Evolutionary conservation across 2,113 vertebrate species (phyloP), one percentile per base, ranked within the genome.

Genomic region (Sitta europaea): DNA sequence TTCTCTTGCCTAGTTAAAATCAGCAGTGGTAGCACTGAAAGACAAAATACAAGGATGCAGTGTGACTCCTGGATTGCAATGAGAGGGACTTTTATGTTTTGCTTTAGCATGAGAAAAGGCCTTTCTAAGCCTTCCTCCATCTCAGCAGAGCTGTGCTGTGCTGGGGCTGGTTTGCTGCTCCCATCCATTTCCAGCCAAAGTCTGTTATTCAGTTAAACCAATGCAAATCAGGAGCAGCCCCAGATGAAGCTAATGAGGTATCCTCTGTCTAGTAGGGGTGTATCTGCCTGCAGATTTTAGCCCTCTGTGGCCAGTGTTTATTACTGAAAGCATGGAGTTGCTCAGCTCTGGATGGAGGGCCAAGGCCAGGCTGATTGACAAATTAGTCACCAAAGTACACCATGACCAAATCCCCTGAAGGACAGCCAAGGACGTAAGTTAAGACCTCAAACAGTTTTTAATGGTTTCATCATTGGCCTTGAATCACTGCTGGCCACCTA

Each of bases 181-280:
- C 1, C 2, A 5, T 70, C 75, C 75, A 63, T 83, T 90, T 94
- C 78, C 72, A 96, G 78, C 1, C 72, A 63, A 77, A 92, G 79
- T 83, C 85, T 94, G 88, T 94, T 95, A 94, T 92, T 95, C 87
- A 74, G 92, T 96, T 96, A 96, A 95, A 93, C 82, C 86, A 94
- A 94, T 95, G 94, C 92, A 96, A 96, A 97, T 96, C 67, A 96
- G 72, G n/a, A 94, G 31, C 79, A 68, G 90, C 40, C 86, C 63
- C 57, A 65, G 68, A 62, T 16, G 59, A 90, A 92, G 58, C 2
- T 54, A 35, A 35, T 74, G 58, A 79, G 38, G 14, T 78, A 75
- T 73, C 42, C 80, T 42, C 28, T 48, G 66, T 76, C 71, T 80
- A 17, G n/a, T 6, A 48, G 31, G 43, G 67, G 15, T 67, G 33